These are phyloP conservation scores for Iselma pallidipennis DNA, from an alignment of 2,888 invertebrate species.

Conservation along the genomic window DNA sequence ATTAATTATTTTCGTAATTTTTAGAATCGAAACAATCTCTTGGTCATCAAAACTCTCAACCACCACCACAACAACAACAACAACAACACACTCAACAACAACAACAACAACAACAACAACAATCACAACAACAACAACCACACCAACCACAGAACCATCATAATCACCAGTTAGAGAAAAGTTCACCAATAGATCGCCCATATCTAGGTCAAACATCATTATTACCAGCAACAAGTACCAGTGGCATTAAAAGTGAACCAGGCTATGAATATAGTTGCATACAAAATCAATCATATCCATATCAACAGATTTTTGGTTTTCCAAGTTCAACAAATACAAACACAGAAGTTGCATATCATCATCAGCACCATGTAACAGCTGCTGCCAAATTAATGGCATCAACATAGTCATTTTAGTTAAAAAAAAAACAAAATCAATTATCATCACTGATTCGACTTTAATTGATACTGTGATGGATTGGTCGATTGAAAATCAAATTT, in stretches of 20 bases:
- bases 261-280: slow-evolving; percentile 55
- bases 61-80: no score
- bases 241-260: slow-evolving; percentile 55
- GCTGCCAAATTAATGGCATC: slow-evolving; percentile 84
- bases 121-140: slow-evolving; percentile 13
- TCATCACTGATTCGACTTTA: neutral
- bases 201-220: slow-evolving; percentile 64
- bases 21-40: slow-evolving; percentile 48
- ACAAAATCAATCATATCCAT: slow-evolving; percentile 55
- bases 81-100: slow-evolving; percentile 36
- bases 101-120: slow-evolving; percentile 32
- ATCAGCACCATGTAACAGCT: slow-evolving; percentile 83
- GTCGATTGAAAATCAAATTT: neutral
- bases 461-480: neutral
- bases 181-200: slow-evolving; percentile 49
- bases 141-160: slow-evolving; percentile 28
- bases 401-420: slow-evolving; percentile 60
- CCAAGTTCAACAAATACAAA: slow-evolving; percentile 50
- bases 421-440: neutral
- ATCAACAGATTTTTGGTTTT: slow-evolving; percentile 63
- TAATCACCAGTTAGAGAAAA: slow-evolving; percentile 36
- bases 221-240: slow-evolving; percentile 55
- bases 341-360: slow-evolving; percentile 75
- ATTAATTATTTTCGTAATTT: slow-evolving; percentile 27
- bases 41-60: slow-evolving; percentile 23